A percentile compares a stretch with the other conserved stretches of the same genome.
phyloP scores from a whole-genome alignment of 2,797 vertebrate species.

The Eremophila alpestris region DNA sequence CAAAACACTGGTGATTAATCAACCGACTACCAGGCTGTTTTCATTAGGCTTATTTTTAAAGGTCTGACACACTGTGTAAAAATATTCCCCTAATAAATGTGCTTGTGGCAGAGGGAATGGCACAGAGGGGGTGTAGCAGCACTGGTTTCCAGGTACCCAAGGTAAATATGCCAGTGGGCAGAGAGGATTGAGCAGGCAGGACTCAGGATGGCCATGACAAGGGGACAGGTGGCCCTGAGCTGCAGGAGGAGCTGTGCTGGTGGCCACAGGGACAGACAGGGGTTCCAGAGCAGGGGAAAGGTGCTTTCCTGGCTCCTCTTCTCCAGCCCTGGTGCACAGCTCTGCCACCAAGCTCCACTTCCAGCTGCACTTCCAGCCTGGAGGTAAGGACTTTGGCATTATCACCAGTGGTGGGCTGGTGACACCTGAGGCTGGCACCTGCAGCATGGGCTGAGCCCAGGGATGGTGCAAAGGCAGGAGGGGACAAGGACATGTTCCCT shows the following conservation, averaged over 20 bases:
- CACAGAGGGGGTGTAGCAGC: background rate
- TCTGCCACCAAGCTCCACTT: background rate
- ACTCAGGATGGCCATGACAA: background rate
- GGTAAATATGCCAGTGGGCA: background rate
- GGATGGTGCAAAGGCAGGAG: background rate
- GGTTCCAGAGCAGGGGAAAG: background rate
- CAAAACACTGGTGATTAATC: slow-evolving; percentile 68
- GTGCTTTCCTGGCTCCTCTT: background rate
- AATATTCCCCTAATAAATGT: slow-evolving; percentile 24
- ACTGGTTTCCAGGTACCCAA: background rate
- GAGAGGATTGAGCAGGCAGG: background rate
- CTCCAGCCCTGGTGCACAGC: background rate
- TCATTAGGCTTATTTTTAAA: slow-evolving; percentile 71
- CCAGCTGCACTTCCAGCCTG: background rate
- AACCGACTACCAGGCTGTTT: slow-evolving; percentile 58
- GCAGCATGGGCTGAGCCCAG: background rate
- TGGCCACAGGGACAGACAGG: accelerated
- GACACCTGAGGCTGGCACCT: background rate
- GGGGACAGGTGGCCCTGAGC: background rate
- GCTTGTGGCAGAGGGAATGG: background rate
- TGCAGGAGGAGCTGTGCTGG: background rate
- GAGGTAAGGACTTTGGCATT: background rate
- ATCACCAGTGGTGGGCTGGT: background rate
- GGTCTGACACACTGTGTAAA: slow-evolving; percentile 41
- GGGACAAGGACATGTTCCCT: background rate